Evolutionary conservation across 2,888 invertebrate species (phyloP).

Genomic region (Meloe dianella): DNA sequence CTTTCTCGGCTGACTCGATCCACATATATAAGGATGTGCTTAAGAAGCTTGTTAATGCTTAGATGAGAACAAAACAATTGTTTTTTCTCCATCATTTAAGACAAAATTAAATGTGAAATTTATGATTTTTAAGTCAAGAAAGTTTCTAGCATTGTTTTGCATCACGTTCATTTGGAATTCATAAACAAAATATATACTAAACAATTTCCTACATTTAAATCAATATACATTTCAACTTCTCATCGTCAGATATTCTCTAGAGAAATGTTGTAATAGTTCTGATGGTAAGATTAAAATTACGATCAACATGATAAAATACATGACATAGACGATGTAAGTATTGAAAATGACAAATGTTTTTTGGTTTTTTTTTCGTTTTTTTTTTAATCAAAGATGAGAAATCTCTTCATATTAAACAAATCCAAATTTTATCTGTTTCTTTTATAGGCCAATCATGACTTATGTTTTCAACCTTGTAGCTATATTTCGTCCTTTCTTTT

Average conservation of each 20-base stretch:
- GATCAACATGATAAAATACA: background rate
- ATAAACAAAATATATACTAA: background rate
- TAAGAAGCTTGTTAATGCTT: background rate
- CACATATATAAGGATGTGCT: background rate
- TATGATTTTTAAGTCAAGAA: background rate
- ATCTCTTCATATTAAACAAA: too few species aligned
- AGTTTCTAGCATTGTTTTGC: background rate
- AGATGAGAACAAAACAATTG: background rate
- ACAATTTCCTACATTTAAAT: background rate
- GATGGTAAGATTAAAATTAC: background rate
- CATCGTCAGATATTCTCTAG: background rate
- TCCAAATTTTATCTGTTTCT: too few species aligned
- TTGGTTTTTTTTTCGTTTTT: too few species aligned
- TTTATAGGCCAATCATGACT: too few species aligned
- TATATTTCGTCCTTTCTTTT: background rate
- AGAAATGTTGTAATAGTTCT: background rate
- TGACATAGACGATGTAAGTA: background rate
- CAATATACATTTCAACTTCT: background rate
- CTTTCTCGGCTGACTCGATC: background rate
- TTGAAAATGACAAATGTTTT: background rate
- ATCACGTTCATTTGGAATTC: background rate
- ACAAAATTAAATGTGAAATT: background rate
- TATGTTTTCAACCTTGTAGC: background rate
- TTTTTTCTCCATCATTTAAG: too few species aligned
- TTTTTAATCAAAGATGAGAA: too few species aligned